phyloP scores from a whole-genome alignment of 2,888 invertebrate species.

The Hetaerina titia region DNA sequence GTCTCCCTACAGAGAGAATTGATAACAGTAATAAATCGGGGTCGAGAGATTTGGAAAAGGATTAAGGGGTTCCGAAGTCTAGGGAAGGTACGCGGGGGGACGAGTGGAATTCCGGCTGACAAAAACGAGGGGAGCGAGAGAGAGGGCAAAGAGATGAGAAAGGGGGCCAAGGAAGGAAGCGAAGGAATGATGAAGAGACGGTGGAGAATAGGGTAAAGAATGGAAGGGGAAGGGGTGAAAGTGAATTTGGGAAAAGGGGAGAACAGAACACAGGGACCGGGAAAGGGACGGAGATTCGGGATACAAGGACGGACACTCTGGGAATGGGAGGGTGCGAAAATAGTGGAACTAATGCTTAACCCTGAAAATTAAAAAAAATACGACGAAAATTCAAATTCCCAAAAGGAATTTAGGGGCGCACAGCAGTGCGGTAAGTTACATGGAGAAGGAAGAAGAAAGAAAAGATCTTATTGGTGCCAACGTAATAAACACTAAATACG shows the following conservation, averaged over 20 bases:
- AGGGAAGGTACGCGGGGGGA: constrained; percentile 25
- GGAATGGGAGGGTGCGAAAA: not conserved
- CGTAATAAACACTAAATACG: not conserved
- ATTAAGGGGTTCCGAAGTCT: constrained; percentile 51
- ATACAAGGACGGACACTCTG: constrained; percentile 32
- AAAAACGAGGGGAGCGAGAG: constrained; percentile 60
- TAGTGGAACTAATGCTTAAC: not conserved
- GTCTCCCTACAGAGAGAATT: constrained; percentile 61
- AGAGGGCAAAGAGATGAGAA: constrained; percentile 61
- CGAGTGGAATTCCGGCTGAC: constrained; percentile 53
- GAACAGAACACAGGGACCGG: not conserved
- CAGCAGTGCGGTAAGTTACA: too few species aligned
- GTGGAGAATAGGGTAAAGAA: not conserved
- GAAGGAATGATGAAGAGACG: constrained; percentile 43
- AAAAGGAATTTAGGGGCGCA: not conserved
- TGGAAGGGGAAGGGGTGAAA: constrained; percentile 22
- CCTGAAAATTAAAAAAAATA: not conserved
- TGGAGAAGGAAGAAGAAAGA: not conserved
- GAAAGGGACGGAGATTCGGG: constrained; percentile 36
- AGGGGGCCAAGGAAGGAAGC: constrained; percentile 4
- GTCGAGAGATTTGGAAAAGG: constrained; percentile 65
- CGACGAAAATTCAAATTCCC: not conserved
- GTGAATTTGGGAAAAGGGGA: not conserved
- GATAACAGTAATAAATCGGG: constrained; percentile 64
- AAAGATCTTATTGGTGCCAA: not conserved